Base-by-base conservation (phyloP, 2,113 vertebrate genomes). In the Takifugu flavidus region DNA sequence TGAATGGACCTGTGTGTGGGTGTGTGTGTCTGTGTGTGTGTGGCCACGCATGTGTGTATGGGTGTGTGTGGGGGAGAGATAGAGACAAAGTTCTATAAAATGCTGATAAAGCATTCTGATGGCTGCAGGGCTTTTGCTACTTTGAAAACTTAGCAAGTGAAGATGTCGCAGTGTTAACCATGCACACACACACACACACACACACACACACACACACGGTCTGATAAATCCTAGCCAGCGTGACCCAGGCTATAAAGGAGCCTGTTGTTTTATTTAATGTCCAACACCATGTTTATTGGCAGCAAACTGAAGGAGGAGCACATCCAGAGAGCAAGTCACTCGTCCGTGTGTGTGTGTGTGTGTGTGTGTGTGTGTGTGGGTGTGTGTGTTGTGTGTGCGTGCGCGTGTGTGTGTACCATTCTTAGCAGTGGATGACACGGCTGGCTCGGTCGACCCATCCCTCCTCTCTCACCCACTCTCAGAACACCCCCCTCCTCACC, bases 251-350 rank as follows among this genome's bases (percentile, higher is more conserved):
- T 58, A 64, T 81, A 77, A 86, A 86, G 65, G 82, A 73, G 74
- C 55, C 78, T 71, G 72, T 88, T 88, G 86, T 89, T 88, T 87
- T 82, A 84, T 86, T 58, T 80, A 88, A 88, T 89, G 86, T 89
- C 83, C 77, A 71, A 87, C 88, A 89, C 53, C 42, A 26, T 88
- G 86, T 89, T 88, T 86, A 85, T 87, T 85, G 85, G 85, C 80
- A 70, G 62, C 54, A 25, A 28, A 63, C 50, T 86, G 82, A 85
- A 86, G 69, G 67, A 75, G 76, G 20, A 72, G 78, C 62, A 56
- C 74, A 78, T 79, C 70, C 56, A 72, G 65, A 68, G 62, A 76
- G 78, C 31, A 25, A 69, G 53, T 74, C 49, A 31, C 69, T 55
- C 59, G 69, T 78, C 27, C 45, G 44, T 29, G 29, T 66, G 47